Evolutionary conservation across 2,888 invertebrate genomes (phyloP).

Genomic region (Portevinia maculata): DNA sequence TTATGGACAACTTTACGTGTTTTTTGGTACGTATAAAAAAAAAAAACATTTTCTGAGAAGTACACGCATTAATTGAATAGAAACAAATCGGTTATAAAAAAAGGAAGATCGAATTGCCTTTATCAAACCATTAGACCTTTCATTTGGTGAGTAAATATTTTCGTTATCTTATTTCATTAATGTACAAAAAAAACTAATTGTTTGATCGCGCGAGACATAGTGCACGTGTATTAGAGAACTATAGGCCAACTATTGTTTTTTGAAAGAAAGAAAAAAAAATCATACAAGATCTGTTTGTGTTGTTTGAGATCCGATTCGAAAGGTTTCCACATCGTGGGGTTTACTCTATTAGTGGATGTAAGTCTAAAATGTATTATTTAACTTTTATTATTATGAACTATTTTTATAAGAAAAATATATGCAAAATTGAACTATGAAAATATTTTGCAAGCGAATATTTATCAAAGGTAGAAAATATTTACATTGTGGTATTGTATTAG

Average conservation of each 20-base stretch:
- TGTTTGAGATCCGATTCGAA: conserved; percentile 61
- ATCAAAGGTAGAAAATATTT: not conserved
- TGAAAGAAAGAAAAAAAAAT: conserved; percentile 30
- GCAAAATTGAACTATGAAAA: not conserved
- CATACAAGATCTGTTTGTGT: conserved; percentile 46
- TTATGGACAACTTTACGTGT: conserved; percentile 68
- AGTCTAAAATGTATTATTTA: conserved; percentile 57
- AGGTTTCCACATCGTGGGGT: conserved; percentile 66
- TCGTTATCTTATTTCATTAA: conserved; percentile 68
- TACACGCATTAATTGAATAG: conserved; percentile 54
- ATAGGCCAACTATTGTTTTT: conserved; percentile 53
- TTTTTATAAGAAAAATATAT: not conserved
- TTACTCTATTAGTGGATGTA: conserved; percentile 62
- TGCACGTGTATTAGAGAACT: conserved; percentile 32
- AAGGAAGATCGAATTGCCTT: conserved; percentile 42
- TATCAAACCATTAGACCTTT: conserved; percentile 67
- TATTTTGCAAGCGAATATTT: conserved; percentile 68
- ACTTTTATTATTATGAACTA: conserved; percentile 11
- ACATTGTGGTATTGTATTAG: too few relatives aligned
- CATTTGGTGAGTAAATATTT: conserved; percentile 73
- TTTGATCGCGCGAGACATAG: conserved; percentile 54
- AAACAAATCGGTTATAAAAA: conserved; percentile 33
- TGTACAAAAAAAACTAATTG: conserved; percentile 35
- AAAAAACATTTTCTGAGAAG: conserved; percentile 69
- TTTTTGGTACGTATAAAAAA: conserved; percentile 71